Base-by-base conservation (phyloP, 1,140 invertebrate genomes). In the Goniozus legneri region DNA sequence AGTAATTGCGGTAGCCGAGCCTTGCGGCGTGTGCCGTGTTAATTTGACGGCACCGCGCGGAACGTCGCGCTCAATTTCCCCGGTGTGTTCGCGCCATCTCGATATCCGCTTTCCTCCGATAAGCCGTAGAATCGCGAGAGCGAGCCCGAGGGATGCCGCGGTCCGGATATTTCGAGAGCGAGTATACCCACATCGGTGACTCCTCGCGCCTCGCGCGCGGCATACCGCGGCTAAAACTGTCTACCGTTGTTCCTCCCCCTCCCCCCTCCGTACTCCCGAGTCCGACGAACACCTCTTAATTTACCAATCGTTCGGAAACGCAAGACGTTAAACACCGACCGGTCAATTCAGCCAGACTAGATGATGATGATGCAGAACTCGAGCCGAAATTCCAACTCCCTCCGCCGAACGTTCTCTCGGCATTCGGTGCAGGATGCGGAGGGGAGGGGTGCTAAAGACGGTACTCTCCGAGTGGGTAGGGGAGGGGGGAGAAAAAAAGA, bases 41-140 rank as follows among this genome's bases (percentile, higher is more conserved):
- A 71, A 71, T 71, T 66, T 66, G 65, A 64, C 64, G 62, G 55
- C 58, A 63, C 52, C 58, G 54, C 54, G 52, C 60, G 53, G 58
- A 65, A 65, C 65, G 64, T 60, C 51, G 53, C 59, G 60, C 64
- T 67, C 67, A 63, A 68, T 68, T 70, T 65, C 59, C 53, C 52
- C 44, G 45, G 50, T 52, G 46, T 56, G 52, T 65, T 58, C 58
- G 61, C 61, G 60, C 46, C 56, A 54, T 58, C 60, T 56, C 44
- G 51, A 59, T 32, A 34, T 47, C 38, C 36, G 39, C 22, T 40
- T 36, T 44, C 15, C 36, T 21, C 32, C 44, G 32, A 30, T 19
- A 14, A 32, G 24, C 32, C 13, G n/a, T 14, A 20, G 13, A 18
- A 20, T 16, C 18, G 8, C 13, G 16, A 33, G 35, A 30, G 47